Evolutionary conservation across 2,888 invertebrate species (phyloP).

Genomic region (Schizotus pectinicornis): DNA sequence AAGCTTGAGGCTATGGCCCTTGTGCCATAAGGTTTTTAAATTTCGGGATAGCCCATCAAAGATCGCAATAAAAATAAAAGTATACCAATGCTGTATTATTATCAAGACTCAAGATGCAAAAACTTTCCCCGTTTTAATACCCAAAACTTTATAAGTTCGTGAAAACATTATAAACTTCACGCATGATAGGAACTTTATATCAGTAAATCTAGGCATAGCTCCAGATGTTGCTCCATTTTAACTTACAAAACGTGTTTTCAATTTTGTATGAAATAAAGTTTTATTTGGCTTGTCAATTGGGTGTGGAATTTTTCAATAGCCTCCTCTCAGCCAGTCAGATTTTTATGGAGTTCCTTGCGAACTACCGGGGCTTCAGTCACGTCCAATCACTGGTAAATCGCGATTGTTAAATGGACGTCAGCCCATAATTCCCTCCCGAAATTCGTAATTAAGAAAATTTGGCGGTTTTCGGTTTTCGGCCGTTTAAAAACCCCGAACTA

Average conservation of each 20-base stretch:
- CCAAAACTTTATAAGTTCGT: slow-evolving; percentile 26
- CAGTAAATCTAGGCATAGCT: slow-evolving; percentile 33
- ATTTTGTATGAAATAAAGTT: slow-evolving; percentile 21
- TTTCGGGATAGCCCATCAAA: background rate
- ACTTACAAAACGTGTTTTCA: slow-evolving; percentile 33
- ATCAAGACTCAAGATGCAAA: slow-evolving; percentile 26
- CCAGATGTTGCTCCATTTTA: slow-evolving; percentile 32
- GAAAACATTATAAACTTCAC: slow-evolving; percentile 33
- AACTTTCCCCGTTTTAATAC: slow-evolving; percentile 30
- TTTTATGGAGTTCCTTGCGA: background rate
- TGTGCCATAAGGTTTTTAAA: too few relatives aligned
- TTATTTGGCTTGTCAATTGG: slow-evolving; percentile 14
- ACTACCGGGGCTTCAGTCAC: background rate
- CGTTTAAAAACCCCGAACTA: background rate
- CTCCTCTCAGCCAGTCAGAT: background rate
- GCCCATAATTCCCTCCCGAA: too few relatives aligned
- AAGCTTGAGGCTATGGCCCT: too few relatives aligned
- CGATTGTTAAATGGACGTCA: too few relatives aligned
- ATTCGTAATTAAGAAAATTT: slow-evolving; percentile 5
- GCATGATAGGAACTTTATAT: slow-evolving; percentile 33
- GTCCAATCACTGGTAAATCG: background rate
- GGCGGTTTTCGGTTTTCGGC: background rate
- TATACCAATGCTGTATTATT: slow-evolving; percentile 22
- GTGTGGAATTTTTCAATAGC: slow-evolving; percentile 5
- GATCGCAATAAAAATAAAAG: slow-evolving; percentile 12